Evolutionary conservation across 2,113 vertebrate species (phyloP), one percentile per base, ranked within the genome.

Genomic region (Nothocercus nigrocapillus): DNA sequence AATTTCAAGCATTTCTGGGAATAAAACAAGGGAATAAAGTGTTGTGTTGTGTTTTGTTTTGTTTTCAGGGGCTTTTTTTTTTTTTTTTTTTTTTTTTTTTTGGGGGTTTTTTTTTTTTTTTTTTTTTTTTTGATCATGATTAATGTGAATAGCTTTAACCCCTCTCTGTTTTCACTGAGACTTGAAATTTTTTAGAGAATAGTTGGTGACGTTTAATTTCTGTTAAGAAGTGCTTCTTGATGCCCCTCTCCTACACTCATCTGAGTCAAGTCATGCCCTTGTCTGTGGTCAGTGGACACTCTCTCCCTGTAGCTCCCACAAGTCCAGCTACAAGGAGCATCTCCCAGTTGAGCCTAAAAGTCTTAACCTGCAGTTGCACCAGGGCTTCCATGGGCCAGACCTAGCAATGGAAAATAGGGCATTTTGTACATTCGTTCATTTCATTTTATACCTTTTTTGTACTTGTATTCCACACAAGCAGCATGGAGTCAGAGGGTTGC

Each of bases 1-100:
- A 90, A 93, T 75, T 53, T 64, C 25, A 67, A 45, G 81, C 77
- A 75, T 92, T 95, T 93, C 61, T 88, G 73, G 28, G 42, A 90
- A 68, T 81, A 68, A 81, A 78, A 66, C 5, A 40, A 36, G 4
- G 5, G 2, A 27, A 68, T 34, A 89, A 91, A 34, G 59, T 51
- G 32, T 78, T 91, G 32, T 28, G 13, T 28, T 53, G 27, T 53
- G 7, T 54, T 28, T 54, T 54, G 12, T 28, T 54, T 28, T 28
- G 11, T 53, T 53, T 53, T 49, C 21, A 27, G 51, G 51, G 51
- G 51, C 11, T 25, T 25, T 25, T 54, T 49, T 9, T 21, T 49
- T 49, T 19, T 19, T 49, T 49, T 49, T 49, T 20, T 20, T 20
- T 24, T 51, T 51, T 51, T 49, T 22, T n/a, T n/a, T n/a, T n/a